Evolutionary conservation across 1,140 invertebrate species (phyloP).

Genomic region (Liolophura sinensis): DNA sequence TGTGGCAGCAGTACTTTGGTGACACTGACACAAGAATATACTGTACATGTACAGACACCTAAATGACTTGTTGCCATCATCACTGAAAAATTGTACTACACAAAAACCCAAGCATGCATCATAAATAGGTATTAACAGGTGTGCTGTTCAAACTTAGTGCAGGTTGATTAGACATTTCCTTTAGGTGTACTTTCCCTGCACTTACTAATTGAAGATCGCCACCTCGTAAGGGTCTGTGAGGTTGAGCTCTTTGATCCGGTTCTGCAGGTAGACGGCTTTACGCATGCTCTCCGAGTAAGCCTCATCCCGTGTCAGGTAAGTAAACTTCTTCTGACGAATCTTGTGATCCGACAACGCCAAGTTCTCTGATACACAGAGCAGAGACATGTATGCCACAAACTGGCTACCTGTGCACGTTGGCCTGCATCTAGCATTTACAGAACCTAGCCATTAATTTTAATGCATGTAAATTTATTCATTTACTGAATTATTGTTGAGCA

Average conservation of each 20-base stretch:
- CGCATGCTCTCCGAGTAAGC: constrained; percentile 2
- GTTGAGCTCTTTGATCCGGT: constrained; percentile 10
- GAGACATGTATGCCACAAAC: too few species aligned
- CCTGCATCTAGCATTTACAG: too few species aligned
- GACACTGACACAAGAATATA: background rate
- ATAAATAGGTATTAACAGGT: background rate
- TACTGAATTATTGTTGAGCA: too few species aligned
- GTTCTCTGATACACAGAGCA: constrained; percentile 12
- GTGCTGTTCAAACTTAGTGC: background rate
- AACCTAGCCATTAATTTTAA: too few species aligned
- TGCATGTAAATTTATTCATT: too few species aligned
- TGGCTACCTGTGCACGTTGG: too few species aligned
- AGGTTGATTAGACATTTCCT: background rate
- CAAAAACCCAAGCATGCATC: background rate
- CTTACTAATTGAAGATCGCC: constrained; percentile 16
- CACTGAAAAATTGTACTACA: background rate
- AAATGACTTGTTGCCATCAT: constrained; percentile 1
- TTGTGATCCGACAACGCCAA: constrained; percentile 10
- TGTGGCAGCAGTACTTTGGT: too few species aligned
- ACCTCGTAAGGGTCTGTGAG: constrained; percentile 9
- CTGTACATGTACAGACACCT: background rate
- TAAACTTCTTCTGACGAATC: constrained; percentile 12
- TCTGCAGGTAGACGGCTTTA: constrained; percentile 9
- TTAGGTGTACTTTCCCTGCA: background rate
- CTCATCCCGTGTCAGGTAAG: constrained; percentile 13